phyloP scores from a whole-genome alignment of 2,888 invertebrate genomes.

The Xylota segnis region DNA sequence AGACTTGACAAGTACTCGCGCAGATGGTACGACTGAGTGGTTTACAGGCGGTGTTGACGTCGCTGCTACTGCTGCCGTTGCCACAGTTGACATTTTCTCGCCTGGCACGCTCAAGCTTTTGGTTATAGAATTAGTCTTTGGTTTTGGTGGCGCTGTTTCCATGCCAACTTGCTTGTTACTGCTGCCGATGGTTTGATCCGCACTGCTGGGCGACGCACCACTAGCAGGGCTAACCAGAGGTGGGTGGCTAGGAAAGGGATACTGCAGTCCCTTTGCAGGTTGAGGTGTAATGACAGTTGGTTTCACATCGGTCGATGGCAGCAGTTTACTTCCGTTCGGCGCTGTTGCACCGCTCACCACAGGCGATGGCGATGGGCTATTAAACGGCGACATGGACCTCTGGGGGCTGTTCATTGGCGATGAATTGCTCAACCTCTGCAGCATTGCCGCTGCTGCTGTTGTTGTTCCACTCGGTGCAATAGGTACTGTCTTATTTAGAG shows the following conservation, averaged over 20 bases:
- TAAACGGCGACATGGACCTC: slow-evolving; percentile 83
- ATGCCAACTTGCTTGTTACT: slow-evolving; percentile 41
- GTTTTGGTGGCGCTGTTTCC: slow-evolving; percentile 77
- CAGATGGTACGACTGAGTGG: slow-evolving; percentile 48
- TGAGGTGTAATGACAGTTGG: slow-evolving; percentile 73
- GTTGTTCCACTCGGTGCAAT: slow-evolving; percentile 49
- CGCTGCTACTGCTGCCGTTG: slow-evolving; percentile 52
- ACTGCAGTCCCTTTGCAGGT: slow-evolving; percentile 86
- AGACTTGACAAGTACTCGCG: slow-evolving; percentile 81
- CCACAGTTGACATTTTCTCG: slow-evolving; percentile 75
- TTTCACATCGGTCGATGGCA: slow-evolving; percentile 53
- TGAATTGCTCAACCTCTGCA: slow-evolving; percentile 82
- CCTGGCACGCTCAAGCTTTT: slow-evolving; percentile 83
- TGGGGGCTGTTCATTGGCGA: slow-evolving; percentile 85
- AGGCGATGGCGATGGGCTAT: slow-evolving; percentile 84
- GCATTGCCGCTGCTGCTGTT: slow-evolving; percentile 76
- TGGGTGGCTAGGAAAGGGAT: slow-evolving; percentile 92
- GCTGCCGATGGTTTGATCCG: slow-evolving; percentile 68
- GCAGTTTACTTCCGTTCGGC: slow-evolving; percentile 36
- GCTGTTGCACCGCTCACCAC: slow-evolving; percentile 78
- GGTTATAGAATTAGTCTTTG: slow-evolving; percentile 81
- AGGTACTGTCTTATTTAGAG: slow-evolving; percentile 55
- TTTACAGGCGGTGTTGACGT: slow-evolving; percentile 46
- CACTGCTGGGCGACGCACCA: slow-evolving; percentile 62
- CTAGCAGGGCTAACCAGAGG: slow-evolving; percentile 85